Conservation (phyloP, 2,113 vertebrate species). For the Henicopernis longicauda region DNA sequence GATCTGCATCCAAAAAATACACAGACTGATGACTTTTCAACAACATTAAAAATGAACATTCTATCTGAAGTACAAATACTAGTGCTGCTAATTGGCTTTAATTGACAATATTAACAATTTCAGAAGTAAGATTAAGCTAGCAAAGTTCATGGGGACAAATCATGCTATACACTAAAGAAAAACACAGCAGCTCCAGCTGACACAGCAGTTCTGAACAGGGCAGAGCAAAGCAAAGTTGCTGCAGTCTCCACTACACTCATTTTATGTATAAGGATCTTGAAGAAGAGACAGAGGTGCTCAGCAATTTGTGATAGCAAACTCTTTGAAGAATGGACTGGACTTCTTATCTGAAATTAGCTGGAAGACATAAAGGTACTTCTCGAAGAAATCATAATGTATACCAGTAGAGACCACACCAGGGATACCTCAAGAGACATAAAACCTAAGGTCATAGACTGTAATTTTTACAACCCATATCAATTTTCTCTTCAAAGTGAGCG, state of each 20-base stretch:
- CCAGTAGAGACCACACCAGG: not conserved
- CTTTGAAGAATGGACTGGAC: not conserved
- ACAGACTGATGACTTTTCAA: not conserved
- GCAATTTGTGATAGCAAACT: not conserved
- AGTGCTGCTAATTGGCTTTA: not conserved
- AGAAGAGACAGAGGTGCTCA: not conserved
- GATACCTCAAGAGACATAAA: constrained; percentile 14
- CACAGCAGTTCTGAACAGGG: not conserved
- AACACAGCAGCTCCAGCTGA: not conserved
- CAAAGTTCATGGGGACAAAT: not conserved
- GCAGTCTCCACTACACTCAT: not conserved
- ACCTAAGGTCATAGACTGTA: constrained; percentile 31
- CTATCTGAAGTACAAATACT: not conserved
- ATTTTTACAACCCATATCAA: constrained; percentile 60
- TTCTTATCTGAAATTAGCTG: not conserved
- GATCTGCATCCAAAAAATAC: not conserved
- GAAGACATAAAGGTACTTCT: not conserved
- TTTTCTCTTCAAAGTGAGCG: constrained; percentile 61
- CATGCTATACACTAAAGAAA: not conserved
- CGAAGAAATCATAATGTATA: not conserved
- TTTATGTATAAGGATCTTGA: not conserved
- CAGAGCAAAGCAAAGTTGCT: not conserved
- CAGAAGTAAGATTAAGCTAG: not conserved
- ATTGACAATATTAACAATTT: not conserved
- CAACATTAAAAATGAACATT: not conserved